Conservation (phyloP, 2,113 vertebrate species). For the Xiphophorus hellerii region DNA sequence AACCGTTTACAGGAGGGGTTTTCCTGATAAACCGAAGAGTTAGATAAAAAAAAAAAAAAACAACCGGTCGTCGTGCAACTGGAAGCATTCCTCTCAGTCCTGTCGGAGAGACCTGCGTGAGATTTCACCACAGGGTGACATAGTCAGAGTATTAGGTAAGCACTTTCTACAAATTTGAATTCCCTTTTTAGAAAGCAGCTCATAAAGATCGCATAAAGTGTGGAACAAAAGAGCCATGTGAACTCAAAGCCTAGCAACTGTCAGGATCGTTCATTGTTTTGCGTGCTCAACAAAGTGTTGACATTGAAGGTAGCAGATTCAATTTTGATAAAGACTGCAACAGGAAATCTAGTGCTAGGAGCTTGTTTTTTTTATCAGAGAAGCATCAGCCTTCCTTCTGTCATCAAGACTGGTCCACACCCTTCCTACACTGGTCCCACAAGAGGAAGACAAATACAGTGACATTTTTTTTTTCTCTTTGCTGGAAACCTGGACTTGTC, state of each 20-base stretch:
- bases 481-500: background rate
- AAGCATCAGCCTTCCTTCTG: conserved; percentile 30
- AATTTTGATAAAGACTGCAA: background rate
- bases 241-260: too few species aligned
- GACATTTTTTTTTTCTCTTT: background rate
- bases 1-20: background rate
- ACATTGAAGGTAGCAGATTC: conserved; percentile 12
- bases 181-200: too few species aligned
- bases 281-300: background rate
- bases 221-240: too few species aligned
- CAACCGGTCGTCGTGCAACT: background rate
- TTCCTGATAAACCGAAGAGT: background rate
- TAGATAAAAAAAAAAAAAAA: background rate
- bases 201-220: too few species aligned
- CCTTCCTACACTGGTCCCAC: conserved; percentile 35
- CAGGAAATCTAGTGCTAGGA: conserved; percentile 19
- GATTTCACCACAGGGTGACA: too few species aligned
- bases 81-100: background rate
- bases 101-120: background rate
- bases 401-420: conserved; percentile 16
- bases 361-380: conserved; percentile 10
- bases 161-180: background rate
- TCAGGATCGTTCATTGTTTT: too few species aligned
- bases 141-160: background rate
- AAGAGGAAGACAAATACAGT: background rate